Conservation (phyloP, 2,797 vertebrate species). For the Octomys mimax region DNA sequence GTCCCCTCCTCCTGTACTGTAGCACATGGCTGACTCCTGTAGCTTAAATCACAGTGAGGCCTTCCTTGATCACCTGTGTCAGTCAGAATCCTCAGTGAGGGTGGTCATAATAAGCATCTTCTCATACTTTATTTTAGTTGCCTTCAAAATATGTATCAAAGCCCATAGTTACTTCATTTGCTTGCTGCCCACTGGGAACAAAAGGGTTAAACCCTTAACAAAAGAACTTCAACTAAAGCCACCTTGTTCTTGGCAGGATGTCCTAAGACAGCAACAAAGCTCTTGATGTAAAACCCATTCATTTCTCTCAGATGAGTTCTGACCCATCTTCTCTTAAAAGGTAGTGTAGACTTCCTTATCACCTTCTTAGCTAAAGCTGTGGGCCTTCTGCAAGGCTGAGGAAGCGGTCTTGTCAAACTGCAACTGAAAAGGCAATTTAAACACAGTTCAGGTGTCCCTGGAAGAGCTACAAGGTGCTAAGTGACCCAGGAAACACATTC, state of each 20-base stretch:
- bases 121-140: neutral
- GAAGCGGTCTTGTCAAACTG: neutral
- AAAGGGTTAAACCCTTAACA: neutral
- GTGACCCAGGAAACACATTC: neutral
- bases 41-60: neutral
- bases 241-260: neutral
- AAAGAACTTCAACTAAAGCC: neutral
- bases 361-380: neutral
- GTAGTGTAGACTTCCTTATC: neutral
- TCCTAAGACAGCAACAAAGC: neutral
- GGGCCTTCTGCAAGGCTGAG: neutral
- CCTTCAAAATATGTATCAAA: neutral
- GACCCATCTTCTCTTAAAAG: neutral
- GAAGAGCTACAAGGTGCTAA: neutral
- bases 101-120: neutral
- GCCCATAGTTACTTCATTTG: neutral
- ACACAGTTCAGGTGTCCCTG: neutral
- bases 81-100: neutral
- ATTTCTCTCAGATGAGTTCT: neutral
- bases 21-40: neutral
- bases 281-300: neutral
- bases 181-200: neutral
- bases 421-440: neutral
- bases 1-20: accelerated
- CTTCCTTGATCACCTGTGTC: neutral